Evolutionary conservation across 2,888 invertebrate species (phyloP).

Genomic region (Timema cristinae): DNA sequence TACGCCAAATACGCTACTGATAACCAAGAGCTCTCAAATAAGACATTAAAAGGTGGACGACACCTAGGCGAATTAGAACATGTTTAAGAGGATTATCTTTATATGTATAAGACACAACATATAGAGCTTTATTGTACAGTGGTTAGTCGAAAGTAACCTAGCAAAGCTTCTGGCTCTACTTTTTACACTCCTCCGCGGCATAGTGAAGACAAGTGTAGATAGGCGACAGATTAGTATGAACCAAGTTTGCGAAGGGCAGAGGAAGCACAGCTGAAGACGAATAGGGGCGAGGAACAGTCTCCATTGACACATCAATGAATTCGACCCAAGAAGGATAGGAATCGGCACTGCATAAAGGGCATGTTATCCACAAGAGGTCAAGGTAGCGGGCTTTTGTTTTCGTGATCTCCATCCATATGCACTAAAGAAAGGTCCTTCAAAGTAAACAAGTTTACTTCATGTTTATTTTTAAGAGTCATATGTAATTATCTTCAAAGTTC

Average conservation of each 20-base stretch:
- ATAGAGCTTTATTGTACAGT: neutral
- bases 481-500: too few species aligned
- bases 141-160: constrained; percentile 3
- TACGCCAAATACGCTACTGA: too few species aligned
- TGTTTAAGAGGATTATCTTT: neutral
- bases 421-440: too few species aligned
- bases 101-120: neutral
- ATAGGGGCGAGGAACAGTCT: neutral
- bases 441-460: too few species aligned
- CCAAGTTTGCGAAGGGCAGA: neutral
- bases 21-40: too few species aligned
- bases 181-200: neutral
- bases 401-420: too few species aligned
- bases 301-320: neutral
- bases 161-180: neutral
- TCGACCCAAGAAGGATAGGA: neutral
- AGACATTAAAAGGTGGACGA: too few species aligned
- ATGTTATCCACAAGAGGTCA: neutral
- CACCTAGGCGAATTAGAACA: neutral
- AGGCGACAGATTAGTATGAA: neutral
- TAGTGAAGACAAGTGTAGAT: constrained; percentile 3
- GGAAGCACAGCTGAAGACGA: neutral
- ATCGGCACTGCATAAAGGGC: neutral
- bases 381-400: neutral
- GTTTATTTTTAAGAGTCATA: too few species aligned